Evolutionary conservation across 1,140 invertebrate species (phyloP).

Genomic region (Phortica variegata): DNA sequence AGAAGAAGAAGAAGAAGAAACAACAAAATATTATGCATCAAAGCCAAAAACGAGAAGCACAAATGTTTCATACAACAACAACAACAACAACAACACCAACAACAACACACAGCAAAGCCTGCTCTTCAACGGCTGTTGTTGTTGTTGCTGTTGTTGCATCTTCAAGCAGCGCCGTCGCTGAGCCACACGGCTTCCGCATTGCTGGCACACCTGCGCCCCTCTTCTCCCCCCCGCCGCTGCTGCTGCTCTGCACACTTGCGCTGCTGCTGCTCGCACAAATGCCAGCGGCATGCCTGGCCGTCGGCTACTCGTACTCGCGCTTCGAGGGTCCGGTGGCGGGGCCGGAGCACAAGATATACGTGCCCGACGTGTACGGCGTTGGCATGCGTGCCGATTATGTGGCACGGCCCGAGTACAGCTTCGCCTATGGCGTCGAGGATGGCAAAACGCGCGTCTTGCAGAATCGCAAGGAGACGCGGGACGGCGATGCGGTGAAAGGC

Average conservation of each 20-base stretch:
- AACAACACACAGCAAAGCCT: conserved; percentile 13
- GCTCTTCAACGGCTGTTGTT: conserved; percentile 20
- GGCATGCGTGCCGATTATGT: conserved; percentile 62
- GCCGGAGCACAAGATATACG: conserved; percentile 60
- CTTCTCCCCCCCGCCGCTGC: background rate
- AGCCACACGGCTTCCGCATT: conserved; percentile 14
- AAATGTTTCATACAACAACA: background rate
- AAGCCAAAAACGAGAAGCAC: too few relatives aligned
- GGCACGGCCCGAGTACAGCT: conserved; percentile 69
- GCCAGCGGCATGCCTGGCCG: conserved; percentile 47
- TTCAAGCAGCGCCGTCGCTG: too few relatives aligned
- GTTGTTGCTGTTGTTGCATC: conserved; percentile 2
- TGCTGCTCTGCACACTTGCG: background rate
- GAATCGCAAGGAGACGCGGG: conserved; percentile 67
- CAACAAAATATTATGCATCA: too few relatives aligned
- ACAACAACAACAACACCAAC: conserved; percentile 4
- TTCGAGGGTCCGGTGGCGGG: conserved; percentile 68
- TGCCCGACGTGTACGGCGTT: conserved; percentile 58
- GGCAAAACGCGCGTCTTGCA: conserved; percentile 69
- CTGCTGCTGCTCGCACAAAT: background rate
- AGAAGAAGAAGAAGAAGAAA: conserved; percentile 9
- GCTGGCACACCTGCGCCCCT: background rate
- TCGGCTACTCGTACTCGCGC: conserved; percentile 66
- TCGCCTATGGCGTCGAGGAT: conserved; percentile 70
- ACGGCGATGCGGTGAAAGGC: conserved; percentile 69